These are phyloP conservation scores for Leptopilina clavipes DNA, from an alignment of 1,140 invertebrate species.

Conservation along the genomic window DNA sequence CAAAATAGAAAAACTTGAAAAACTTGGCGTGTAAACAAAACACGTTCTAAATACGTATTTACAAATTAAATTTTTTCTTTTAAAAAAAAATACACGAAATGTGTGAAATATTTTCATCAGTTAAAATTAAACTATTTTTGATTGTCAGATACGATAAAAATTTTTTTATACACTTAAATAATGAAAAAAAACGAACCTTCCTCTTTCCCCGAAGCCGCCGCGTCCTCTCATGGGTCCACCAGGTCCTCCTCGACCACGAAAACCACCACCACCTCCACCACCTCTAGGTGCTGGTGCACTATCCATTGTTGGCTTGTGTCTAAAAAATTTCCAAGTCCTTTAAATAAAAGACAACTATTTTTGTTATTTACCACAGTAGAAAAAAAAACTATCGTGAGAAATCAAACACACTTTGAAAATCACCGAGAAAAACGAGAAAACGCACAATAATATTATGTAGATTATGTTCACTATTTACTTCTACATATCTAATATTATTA, in stretches of 20 bases:
- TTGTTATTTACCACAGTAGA: not conserved
- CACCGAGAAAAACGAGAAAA: not conserved
- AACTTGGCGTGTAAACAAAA: no score
- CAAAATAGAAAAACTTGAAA: no score
- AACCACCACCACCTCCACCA: slow-evolving; percentile 67
- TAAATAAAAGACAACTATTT: not conserved
- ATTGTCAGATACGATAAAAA: no score
- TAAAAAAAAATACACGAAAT: no score
- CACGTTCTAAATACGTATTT: no score
- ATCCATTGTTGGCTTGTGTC: slow-evolving; percentile 60
- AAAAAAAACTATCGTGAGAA: not conserved
- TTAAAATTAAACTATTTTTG: no score
- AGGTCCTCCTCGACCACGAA: slow-evolving; percentile 67
- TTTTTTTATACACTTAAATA: not conserved
- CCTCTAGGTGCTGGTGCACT: slow-evolving; percentile 64
- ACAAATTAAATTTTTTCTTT: no score
- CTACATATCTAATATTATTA: not conserved
- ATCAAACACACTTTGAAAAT: not conserved
- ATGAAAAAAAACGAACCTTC: slow-evolving; percentile 59
- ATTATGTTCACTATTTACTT: not conserved
- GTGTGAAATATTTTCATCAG: no score
- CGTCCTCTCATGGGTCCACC: slow-evolving; percentile 70
- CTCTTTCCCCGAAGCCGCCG: slow-evolving; percentile 66
- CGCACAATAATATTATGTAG: not conserved
- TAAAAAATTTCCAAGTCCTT: slow-evolving; percentile 1